Evolutionary conservation across 2,888 invertebrate genomes (phyloP), one percentile per base, ranked within the genome.

Genomic region (Phasia obesa): DNA sequence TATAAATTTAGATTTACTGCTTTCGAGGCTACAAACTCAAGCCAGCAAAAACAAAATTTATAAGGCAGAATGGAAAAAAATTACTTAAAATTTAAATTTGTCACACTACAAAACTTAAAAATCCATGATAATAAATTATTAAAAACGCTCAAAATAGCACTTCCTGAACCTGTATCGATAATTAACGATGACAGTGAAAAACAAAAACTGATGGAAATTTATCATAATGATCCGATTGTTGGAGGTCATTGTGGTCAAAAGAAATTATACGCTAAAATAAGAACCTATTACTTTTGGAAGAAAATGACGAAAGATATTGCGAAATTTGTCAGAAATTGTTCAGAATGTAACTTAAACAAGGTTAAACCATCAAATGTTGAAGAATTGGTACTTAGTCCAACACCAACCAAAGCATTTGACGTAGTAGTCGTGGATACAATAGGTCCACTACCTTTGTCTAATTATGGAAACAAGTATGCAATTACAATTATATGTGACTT

Each of bases 231-330:
- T 11, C 49, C 49, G 7, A 19, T 49, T 49, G 4, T 49, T n/a
- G 19, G 49, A 21, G 49, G 49, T 4, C 49, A 49, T 21, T 49
- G 49, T 21, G 49, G 49, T 17, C 49, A 9, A 23, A 49, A n/a
- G n/a, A n/a, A n/a, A n/a, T n/a, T n/a, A n/a, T n/a, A n/a, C n/a
- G n/a, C n/a, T n/a, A n/a, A n/a, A 49, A 21, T 21, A 21, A 19
- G 49, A 23, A 49, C 49, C 2, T 21, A 49, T 19, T 31, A 38
- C 38, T 21, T 17, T 59, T 59, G 59, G 38, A 59, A n/a, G 19
- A 13, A 19, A 17, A 59, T 59, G 59, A 38, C 59, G 6, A 59
- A 59, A 13, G 59, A 59, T 11, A 7, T 59, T n/a, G 38, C 59
- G 19, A 38, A 35, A 38, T 59, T 35, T 38, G 59, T 59, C 2